Conservation (phyloP, 1,140 invertebrate species). For the Belonocnema kinseyi region DNA sequence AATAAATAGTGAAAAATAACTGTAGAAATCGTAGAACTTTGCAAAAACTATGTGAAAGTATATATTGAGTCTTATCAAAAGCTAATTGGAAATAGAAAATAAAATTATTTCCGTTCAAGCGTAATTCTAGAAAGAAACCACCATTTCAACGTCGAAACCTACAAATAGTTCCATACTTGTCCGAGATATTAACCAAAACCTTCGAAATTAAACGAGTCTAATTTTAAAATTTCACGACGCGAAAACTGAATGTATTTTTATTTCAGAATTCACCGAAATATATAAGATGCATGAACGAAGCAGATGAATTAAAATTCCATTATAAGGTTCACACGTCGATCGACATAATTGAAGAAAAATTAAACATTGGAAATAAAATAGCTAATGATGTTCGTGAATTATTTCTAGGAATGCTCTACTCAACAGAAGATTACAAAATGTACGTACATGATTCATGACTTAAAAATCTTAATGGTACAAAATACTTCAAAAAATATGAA, state of each 20-base stretch:
- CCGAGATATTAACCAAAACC: too few species aligned
- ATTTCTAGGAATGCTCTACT: constrained; percentile 93
- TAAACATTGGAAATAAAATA: constrained; percentile 82
- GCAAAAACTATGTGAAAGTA: too few species aligned
- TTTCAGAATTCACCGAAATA: constrained; percentile 94
- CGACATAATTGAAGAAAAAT: constrained; percentile 95
- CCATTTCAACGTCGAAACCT: too few species aligned
- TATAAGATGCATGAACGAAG: constrained; percentile 84
- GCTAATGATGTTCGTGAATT: constrained; percentile 87
- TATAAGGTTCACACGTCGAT: constrained; percentile 95
- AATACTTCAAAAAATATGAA: neutral
- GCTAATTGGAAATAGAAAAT: too few species aligned
- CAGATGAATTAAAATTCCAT: constrained; percentile 90
- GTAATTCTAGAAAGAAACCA: too few species aligned
- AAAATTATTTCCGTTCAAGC: too few species aligned
- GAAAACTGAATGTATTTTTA: neutral
- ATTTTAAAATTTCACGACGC: too few species aligned
- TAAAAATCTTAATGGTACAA: constrained; percentile 16
- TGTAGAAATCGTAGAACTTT: too few species aligned
- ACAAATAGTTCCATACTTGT: too few species aligned
- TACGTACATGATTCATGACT: constrained; percentile 71
- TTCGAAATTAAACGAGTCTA: too few species aligned
- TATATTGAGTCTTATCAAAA: too few species aligned
- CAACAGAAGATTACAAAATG: constrained; percentile 98
- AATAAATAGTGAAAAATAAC: too few species aligned